Evolutionary conservation across 2,888 invertebrate genomes (phyloP).

Genomic region (Chrysopilus asiliformis): DNA sequence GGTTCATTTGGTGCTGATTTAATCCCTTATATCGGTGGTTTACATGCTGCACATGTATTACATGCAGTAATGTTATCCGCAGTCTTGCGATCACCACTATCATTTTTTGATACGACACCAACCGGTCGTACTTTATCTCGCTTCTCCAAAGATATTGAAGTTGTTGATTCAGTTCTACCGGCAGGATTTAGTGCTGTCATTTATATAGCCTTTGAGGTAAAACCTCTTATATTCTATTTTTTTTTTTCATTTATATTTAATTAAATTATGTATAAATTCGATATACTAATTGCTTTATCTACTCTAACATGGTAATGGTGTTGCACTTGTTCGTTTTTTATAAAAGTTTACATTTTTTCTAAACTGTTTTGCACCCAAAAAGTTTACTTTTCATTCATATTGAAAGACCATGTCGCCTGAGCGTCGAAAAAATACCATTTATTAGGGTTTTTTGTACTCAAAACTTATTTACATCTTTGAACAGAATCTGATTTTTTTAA

Average conservation of each 20-base stretch:
- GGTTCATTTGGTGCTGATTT: conserved; percentile 52
- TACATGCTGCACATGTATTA: conserved; percentile 26
- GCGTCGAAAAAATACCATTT: too few species aligned
- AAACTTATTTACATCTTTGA: too few species aligned
- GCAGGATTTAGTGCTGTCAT: conserved; percentile 41
- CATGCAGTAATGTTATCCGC: conserved; percentile 37
- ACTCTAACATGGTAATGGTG: too few species aligned
- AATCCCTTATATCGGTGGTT: conserved; percentile 47
- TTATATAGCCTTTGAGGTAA: conserved; percentile 46
- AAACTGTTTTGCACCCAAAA: too few species aligned
- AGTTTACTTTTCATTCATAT: too few species aligned
- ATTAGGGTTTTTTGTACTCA: too few species aligned
- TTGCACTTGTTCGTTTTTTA: too few species aligned
- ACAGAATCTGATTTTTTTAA: too few species aligned
- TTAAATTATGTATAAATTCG: too few species aligned
- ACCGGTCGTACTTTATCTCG: conserved; percentile 45
- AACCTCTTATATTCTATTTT: background rate
- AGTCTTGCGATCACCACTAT: conserved; percentile 40
- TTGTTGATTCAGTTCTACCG: conserved; percentile 33
- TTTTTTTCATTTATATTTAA: background rate
- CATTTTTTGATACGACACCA: conserved; percentile 50
- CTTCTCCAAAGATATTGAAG: conserved; percentile 40
- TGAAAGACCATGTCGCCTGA: too few species aligned
- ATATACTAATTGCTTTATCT: too few species aligned
- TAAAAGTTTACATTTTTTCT: too few species aligned